These are phyloP conservation scores for Grallaria varia DNA, from an alignment of 2,113 vertebrate genomes.

Conservation along the genomic window DNA sequence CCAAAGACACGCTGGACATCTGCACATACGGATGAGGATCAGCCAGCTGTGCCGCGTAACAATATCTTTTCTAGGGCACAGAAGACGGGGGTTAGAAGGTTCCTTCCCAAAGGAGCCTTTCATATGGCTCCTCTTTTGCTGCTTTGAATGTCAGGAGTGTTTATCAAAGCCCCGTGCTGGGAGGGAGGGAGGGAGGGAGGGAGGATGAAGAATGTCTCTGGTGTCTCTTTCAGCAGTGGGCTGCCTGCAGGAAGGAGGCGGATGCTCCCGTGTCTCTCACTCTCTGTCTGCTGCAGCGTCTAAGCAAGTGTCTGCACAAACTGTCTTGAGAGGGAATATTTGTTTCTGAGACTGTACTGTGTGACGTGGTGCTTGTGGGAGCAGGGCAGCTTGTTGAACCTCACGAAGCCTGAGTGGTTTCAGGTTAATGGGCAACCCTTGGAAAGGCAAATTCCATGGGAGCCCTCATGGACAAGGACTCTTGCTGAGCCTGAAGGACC, in stretches of 20 bases:
- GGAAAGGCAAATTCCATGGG: background rate
- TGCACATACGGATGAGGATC: background rate
- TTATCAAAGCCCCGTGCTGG: background rate
- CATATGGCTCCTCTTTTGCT: background rate
- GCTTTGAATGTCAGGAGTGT: background rate
- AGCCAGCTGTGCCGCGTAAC: conserved; percentile 11
- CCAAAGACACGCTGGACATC: background rate
- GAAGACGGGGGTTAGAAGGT: background rate
- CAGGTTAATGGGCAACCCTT: background rate
- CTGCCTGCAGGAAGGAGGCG: background rate
- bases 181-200: background rate
- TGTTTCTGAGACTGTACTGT: background rate
- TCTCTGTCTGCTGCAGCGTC: background rate
- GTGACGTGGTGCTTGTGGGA: background rate
- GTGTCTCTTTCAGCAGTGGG: background rate
- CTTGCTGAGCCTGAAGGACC: background rate
- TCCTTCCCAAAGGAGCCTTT: conserved; percentile 23
- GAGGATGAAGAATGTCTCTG: background rate
- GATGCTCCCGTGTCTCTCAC: background rate
- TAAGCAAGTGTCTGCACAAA: background rate
- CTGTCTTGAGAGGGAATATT: background rate
- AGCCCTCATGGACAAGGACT: background rate
- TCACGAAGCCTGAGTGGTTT: background rate
- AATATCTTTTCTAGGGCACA: background rate
- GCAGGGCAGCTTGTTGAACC: background rate